Evolutionary conservation across 2,888 invertebrate species (phyloP).

Genomic region (Volucella inanis): DNA sequence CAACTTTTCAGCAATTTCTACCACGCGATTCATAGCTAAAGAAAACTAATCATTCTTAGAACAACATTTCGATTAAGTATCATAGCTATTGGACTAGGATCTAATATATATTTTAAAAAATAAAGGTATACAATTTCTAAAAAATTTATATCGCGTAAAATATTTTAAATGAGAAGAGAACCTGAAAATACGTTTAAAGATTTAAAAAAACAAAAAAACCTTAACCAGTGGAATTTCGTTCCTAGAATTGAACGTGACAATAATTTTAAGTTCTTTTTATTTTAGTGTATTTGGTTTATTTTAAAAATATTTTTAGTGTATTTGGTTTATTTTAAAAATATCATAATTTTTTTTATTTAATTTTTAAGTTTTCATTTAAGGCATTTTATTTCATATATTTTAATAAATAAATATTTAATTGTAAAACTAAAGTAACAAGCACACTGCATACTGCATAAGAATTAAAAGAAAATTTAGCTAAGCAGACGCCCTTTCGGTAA

Average conservation of each 20-base stretch:
- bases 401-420: too few relatives aligned
- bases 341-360: constrained; percentile 15
- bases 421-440: too few relatives aligned
- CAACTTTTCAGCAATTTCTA: constrained; percentile 21
- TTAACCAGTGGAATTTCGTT: neutral
- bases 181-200: neutral
- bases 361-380: constrained; percentile 5
- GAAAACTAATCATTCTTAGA: neutral
- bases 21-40: neutral
- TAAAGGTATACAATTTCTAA: too few relatives aligned
- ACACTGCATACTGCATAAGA: too few relatives aligned
- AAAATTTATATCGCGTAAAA: too few relatives aligned
- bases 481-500: too few relatives aligned
- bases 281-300: constrained; percentile 3
- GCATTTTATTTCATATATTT: too few relatives aligned
- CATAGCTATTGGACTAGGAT: too few relatives aligned
- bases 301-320: neutral
- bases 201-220: neutral
- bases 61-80: too few relatives aligned
- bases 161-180: neutral
- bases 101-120: too few relatives aligned
- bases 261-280: neutral
- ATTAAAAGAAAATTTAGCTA: too few relatives aligned
- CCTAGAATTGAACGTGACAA: neutral
- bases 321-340: constrained; percentile 16